Conservation (phyloP, 1,140 invertebrate species). For the Patella vulgata region DNA sequence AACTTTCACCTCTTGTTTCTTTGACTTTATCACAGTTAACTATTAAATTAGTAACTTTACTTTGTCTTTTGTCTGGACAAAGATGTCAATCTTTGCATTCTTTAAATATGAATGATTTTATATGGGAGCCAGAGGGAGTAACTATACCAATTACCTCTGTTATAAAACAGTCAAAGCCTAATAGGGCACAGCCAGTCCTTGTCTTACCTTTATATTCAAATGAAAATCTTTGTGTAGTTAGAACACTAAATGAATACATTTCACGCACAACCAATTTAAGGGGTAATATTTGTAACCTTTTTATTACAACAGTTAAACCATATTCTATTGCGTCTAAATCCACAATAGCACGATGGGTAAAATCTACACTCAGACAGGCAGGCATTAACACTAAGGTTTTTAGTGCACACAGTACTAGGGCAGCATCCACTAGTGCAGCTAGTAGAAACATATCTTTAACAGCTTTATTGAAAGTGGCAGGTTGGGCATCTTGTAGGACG, state of each 20-base stretch:
- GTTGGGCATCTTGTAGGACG: slow-evolving; percentile 12
- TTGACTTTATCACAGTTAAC: no score
- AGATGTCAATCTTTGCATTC: slow-evolving; percentile 24
- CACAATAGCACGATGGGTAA: slow-evolving; percentile 25
- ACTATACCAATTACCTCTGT: slow-evolving; percentile 8
- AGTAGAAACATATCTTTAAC: slow-evolving; percentile 1
- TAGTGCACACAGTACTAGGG: slow-evolving; percentile 21
- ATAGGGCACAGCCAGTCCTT: slow-evolving; percentile 5
- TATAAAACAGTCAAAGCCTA: slow-evolving; percentile 16
- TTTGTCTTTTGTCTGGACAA: slow-evolving; percentile 10
- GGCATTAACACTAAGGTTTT: slow-evolving; percentile 23
- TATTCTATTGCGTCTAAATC: background rate
- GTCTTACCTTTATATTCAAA: background rate
- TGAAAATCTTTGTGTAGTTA: slow-evolving; percentile 12
- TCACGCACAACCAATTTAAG: slow-evolving; percentile 4
- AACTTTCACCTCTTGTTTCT: slow-evolving; percentile 1
- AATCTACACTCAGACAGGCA: background rate
- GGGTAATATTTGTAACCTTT: background rate
- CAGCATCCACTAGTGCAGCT: slow-evolving; percentile 11
- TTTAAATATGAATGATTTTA: slow-evolving; percentile 19
- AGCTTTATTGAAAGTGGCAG: slow-evolving; percentile 15
- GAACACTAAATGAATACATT: slow-evolving; percentile 10
- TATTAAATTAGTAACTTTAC: slow-evolving; percentile 8
- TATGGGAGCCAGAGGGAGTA: background rate
- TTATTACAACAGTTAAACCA: slow-evolving; percentile 21